phyloP scores from a whole-genome alignment of 2,113 vertebrate species.

The Onychostruthus taczanowskii region DNA sequence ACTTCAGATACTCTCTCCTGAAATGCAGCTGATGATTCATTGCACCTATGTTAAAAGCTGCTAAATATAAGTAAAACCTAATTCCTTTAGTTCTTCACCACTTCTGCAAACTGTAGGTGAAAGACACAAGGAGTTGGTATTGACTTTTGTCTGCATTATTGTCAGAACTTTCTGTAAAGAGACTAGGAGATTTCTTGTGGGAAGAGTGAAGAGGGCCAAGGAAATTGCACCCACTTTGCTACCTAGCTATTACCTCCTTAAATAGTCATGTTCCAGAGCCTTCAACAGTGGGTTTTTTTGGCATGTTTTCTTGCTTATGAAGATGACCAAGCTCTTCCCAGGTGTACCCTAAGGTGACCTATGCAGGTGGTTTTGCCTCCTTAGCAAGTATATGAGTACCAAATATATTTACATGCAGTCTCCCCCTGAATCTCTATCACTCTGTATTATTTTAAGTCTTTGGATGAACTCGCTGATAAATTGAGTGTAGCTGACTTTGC shows the following conservation, averaged over 20 bases:
- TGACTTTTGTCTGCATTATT: not conserved
- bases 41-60: constrained; percentile 1
- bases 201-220: not conserved
- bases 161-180: not conserved
- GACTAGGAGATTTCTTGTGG: not conserved
- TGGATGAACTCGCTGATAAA: not conserved
- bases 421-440: not conserved
- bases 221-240: not conserved
- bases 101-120: not conserved
- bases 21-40: constrained; percentile 46
- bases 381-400: not conserved
- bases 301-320: not conserved
- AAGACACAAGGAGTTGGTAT: not conserved
- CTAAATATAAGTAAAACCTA: constrained; percentile 47
- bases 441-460: not conserved
- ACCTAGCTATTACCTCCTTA: not conserved
- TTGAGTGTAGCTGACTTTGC: not conserved
- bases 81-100: not conserved
- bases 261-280: not conserved
- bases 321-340: not conserved
- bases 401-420: not conserved
- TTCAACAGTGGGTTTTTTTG: not conserved
- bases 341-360: not conserved
- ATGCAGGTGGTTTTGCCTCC: not conserved
- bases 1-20: not conserved